phyloP scores from a whole-genome alignment of 2,113 vertebrate species.

The Myiozetetes cayanensis region DNA sequence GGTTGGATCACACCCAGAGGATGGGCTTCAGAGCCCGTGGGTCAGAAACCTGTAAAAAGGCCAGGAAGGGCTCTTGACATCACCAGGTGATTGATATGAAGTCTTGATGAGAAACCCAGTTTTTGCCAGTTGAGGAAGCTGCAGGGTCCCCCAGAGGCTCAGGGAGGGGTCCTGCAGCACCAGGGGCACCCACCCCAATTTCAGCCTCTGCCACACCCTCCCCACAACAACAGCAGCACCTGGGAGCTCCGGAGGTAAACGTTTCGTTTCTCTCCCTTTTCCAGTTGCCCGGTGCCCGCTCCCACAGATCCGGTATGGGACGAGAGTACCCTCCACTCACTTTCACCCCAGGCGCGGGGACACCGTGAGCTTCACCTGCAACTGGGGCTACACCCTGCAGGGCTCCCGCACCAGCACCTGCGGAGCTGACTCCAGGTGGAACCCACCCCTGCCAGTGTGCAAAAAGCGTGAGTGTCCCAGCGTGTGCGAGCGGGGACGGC shows the following conservation, averaged over 20 bases:
- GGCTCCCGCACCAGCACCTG: neutral
- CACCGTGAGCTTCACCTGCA: neutral
- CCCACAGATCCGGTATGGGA: fast-evolving
- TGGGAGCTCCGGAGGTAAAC: fast-evolving
- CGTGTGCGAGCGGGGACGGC: fast-evolving
- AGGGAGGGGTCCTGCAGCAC: neutral
- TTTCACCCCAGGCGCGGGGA: fast-evolving
- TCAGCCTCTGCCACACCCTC: fast-evolving
- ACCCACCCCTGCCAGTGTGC: neutral
- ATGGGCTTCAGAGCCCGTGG: neutral
- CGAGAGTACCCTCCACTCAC: fast-evolving
- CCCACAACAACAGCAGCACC: neutral
- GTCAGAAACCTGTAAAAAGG: neutral
- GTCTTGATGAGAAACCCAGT: neutral
- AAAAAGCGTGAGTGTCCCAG: neutral
- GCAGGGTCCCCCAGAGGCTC: fast-evolving
- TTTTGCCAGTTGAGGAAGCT: neutral
- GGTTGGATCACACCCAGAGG: fast-evolving
- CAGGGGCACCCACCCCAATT: neutral
- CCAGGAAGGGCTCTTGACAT: no score
- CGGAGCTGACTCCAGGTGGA: neutral
- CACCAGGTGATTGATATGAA: fast-evolving
- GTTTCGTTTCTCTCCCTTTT: neutral
- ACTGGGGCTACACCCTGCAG: neutral
- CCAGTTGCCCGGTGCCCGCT: fast-evolving